Conservation (phyloP, 1,140 invertebrate genomes). For the Calliphora vicina region DNA sequence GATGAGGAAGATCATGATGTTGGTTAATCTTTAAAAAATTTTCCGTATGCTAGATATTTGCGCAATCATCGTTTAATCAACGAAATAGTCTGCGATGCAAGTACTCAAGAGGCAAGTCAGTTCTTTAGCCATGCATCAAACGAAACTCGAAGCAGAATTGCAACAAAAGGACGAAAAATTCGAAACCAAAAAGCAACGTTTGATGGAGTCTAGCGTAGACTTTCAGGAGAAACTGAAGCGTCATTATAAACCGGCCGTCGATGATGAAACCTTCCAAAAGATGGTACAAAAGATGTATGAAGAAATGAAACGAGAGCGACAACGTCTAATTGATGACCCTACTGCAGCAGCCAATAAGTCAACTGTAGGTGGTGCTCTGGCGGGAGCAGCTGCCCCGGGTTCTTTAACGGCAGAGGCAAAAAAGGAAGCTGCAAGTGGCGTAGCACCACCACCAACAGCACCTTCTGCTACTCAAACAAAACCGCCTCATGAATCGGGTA, state of each 20-base stretch:
- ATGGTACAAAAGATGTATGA: conserved; percentile 90
- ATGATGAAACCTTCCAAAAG: conserved; percentile 88
- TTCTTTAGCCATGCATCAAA: conserved; percentile 96
- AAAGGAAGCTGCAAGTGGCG: conserved; percentile 14
- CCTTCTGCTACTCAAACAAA: conserved; percentile 3
- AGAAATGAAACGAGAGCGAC: conserved; percentile 73
- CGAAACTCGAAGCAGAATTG: conserved; percentile 95
- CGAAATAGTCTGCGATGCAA: conserved; percentile 95
- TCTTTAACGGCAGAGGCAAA: conserved; percentile 13
- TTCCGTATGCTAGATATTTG: conserved; percentile 90
- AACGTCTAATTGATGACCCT: conserved; percentile 66
- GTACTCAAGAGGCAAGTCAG: conserved; percentile 93
- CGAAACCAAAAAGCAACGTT: conserved; percentile 94
- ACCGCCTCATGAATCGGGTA: conserved; percentile 47
- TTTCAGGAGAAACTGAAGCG: conserved; percentile 96
- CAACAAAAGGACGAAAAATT: conserved; percentile 98
- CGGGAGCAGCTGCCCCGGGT: background rate
- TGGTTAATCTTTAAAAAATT: conserved; percentile 93
- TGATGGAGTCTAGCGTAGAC: conserved; percentile 90
- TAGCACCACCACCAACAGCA: background rate
- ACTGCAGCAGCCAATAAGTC: conserved; percentile 59
- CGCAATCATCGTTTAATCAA: conserved; percentile 96
- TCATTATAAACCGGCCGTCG: conserved; percentile 90
- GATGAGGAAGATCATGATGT: conserved; percentile 97
- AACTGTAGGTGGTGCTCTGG: conserved; percentile 50